Evolutionary conservation across 2,113 vertebrate genomes (phyloP).

Genomic region (Gasterosteus nipponicus): DNA sequence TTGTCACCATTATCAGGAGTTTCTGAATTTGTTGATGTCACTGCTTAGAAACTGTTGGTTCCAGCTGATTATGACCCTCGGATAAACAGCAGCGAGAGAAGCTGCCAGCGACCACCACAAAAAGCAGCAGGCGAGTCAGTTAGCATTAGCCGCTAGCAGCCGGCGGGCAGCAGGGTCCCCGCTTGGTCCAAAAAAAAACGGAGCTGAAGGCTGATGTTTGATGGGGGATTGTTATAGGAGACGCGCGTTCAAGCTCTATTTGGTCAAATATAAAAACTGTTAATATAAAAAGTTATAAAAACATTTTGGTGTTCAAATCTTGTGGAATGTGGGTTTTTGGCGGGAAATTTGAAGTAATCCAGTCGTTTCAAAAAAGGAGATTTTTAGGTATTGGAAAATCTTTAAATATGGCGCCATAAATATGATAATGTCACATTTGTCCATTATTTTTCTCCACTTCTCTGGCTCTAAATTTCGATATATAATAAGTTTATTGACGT

Average conservation of each 20-base stretch:
- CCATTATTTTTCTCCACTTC: not conserved
- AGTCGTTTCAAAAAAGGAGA: not conserved
- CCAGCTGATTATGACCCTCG: not conserved
- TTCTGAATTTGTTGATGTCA: not conserved
- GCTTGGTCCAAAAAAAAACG: not conserved
- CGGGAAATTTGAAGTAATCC: not conserved
- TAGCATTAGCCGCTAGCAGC: not conserved
- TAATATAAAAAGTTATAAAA: too few relatives aligned
- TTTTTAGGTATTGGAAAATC: too few relatives aligned
- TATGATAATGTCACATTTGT: too few relatives aligned
- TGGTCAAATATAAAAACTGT: not conserved
- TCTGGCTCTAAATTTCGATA: not conserved
- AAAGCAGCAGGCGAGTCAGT: not conserved
- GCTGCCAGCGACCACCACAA: not conserved
- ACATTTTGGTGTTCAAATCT: not conserved
- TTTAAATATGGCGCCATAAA: too few relatives aligned
- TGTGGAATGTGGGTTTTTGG: not conserved
- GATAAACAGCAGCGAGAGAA: not conserved
- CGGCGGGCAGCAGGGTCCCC: not conserved
- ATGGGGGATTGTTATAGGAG: not conserved
- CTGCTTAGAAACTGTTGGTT: not conserved
- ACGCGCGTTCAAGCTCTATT: not conserved
- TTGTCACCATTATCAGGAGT: not conserved
- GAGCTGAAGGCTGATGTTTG: not conserved
- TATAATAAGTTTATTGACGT: conserved; percentile 9